Percentiles rank a stretch among this genome's conserved stretches.
phyloP scores from a whole-genome alignment of 2,888 invertebrate species.

The Melanostoma mellinum region DNA sequence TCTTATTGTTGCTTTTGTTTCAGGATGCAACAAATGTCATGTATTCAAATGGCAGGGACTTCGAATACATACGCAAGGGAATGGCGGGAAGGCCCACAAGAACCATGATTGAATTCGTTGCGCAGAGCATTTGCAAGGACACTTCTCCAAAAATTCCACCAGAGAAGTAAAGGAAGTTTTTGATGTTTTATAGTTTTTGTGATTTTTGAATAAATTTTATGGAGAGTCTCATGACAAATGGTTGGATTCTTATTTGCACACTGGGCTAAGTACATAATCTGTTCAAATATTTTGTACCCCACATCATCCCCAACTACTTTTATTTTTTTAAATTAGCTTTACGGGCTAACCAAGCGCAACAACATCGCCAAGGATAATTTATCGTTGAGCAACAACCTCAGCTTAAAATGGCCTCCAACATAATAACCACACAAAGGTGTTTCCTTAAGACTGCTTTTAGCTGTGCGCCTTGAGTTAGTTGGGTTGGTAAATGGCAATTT shows the following conservation, averaged over 20 bases:
- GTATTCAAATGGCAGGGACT: conserved; percentile 85
- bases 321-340: too few relatives aligned
- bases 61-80: conserved; percentile 85
- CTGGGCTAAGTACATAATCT: too few relatives aligned
- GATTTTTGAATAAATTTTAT: too few relatives aligned
- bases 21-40: conserved; percentile 89
- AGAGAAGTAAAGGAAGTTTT: background rate
- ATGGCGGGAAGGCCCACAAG: conserved; percentile 91
- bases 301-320: too few relatives aligned
- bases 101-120: conserved; percentile 88
- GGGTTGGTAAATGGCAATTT: background rate
- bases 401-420: background rate
- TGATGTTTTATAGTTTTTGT: background rate
- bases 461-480: background rate
- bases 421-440: background rate
- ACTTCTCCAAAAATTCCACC: conserved; percentile 77
- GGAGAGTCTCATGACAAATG: too few relatives aligned
- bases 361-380: background rate
- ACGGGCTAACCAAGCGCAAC: too few relatives aligned
- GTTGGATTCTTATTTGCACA: too few relatives aligned
- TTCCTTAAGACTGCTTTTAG: background rate
- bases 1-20: conserved; percentile 20
- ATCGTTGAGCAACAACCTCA: background rate
- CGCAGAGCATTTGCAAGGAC: conserved; percentile 83
- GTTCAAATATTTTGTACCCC: too few relatives aligned